These are phyloP conservation scores for Oasisia sp. DNA, from an alignment of 2,888 invertebrate species.

Conservation along the genomic window DNA sequence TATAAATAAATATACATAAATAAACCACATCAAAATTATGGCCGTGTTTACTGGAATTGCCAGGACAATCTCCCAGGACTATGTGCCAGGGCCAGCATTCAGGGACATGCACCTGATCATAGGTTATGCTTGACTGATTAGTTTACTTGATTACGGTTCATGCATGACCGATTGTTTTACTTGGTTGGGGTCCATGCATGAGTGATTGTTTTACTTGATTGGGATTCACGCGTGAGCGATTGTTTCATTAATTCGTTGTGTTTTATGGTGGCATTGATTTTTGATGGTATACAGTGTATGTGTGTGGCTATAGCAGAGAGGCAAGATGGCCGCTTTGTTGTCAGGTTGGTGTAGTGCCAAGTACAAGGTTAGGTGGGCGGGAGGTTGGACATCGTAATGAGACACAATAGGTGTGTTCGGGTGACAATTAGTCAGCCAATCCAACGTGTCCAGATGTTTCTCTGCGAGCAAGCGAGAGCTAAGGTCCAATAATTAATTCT, in stretches of 20 bases:
- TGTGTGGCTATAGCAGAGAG: not conserved
- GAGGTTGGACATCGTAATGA: not conserved
- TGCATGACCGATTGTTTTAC: not conserved
- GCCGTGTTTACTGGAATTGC: not conserved
- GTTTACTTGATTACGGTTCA: not conserved
- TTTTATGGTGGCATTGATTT: not conserved
- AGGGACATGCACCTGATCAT: not conserved
- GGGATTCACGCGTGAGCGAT: not conserved
- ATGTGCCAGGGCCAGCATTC: not conserved
- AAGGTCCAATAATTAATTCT: conserved; percentile 4
- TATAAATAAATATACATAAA: not conserved
- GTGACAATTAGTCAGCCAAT: not conserved
- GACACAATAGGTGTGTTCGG: not conserved
- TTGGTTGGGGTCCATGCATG: too few relatives aligned
- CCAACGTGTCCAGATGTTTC: not conserved
- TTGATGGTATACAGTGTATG: not conserved
- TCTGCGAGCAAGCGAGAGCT: not conserved
- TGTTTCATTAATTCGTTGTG: conserved; percentile 8
- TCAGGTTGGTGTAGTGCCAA: not conserved
- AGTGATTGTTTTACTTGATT: not conserved
- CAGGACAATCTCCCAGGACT: not conserved
- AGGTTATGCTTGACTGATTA: not conserved
- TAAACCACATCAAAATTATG: not conserved
- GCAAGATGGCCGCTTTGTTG: not conserved
- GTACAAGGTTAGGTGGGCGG: not conserved